These are phyloP conservation scores for Nyctereutes procyonoides DNA, from an alignment of 2,113 vertebrate genomes.

Conservation along the genomic window DNA sequence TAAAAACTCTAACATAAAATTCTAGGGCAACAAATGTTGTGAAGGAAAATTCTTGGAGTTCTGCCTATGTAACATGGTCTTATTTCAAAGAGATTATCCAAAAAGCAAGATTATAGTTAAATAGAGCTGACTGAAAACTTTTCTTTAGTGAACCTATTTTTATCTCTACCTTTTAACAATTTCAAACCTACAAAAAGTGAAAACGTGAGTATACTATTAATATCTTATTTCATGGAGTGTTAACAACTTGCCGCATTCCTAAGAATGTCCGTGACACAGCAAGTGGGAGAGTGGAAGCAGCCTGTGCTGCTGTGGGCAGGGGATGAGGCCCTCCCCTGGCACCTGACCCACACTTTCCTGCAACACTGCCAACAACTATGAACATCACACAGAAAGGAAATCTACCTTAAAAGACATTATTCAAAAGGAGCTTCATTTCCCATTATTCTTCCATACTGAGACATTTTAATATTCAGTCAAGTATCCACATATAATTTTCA, in stretches of 20 bases:
- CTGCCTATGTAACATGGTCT: background rate
- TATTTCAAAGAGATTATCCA: background rate
- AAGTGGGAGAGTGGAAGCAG: rapidly evolving
- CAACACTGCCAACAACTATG: background rate
- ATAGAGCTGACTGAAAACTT: background rate
- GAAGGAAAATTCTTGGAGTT: background rate
- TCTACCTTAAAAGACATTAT: background rate
- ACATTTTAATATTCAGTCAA: background rate
- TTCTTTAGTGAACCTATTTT: background rate
- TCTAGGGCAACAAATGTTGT: background rate
- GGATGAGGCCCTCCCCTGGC: rapidly evolving
- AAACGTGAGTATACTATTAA: background rate
- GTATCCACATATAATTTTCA: background rate
- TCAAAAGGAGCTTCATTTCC: background rate
- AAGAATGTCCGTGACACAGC: too few relatives aligned
- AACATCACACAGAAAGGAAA: background rate
- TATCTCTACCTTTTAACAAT: background rate
- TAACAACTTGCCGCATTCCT: background rate
- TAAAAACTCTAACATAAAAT: background rate
- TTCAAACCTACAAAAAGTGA: background rate
- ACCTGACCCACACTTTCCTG: too few relatives aligned
- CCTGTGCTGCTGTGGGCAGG: rapidly evolving
- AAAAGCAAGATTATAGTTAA: background rate
- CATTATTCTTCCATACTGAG: background rate
- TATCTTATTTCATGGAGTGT: background rate